Evolutionary conservation across 2,888 invertebrate species (phyloP).

Genomic region (Eilema sororculum): DNA sequence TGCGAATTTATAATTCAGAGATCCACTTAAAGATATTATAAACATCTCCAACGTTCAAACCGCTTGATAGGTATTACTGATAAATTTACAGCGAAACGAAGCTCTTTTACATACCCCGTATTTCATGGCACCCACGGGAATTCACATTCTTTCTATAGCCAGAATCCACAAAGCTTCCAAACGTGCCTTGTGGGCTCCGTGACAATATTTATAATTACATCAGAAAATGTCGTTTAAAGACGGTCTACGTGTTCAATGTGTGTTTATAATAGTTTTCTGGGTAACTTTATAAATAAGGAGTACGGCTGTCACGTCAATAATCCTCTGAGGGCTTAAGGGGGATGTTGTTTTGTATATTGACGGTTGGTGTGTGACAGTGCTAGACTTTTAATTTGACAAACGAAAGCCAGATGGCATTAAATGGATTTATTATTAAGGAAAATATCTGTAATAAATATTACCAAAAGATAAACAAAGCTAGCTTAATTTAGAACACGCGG

Average conservation of each 20-base stretch:
- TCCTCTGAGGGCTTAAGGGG: constrained; percentile 22
- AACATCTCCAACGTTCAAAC: constrained; percentile 6
- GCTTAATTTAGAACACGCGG: not conserved
- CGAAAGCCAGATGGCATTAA: constrained; percentile 13
- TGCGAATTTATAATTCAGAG: not conserved
- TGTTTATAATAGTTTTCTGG: constrained; percentile 16
- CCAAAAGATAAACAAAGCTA: not conserved
- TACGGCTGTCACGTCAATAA: constrained; percentile 27
- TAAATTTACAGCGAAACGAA: constrained; percentile 17
- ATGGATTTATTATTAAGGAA: not conserved
- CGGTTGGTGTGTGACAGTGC: constrained; percentile 15
- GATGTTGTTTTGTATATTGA: constrained; percentile 27
- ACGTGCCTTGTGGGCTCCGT: constrained; percentile 16
- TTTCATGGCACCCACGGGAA: constrained; percentile 19
- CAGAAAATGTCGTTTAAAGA: constrained; percentile 17
- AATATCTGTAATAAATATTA: not conserved
- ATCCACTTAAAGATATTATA: not conserved
- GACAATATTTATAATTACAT: constrained; percentile 21
- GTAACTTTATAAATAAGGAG: constrained; percentile 28
- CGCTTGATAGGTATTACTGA: not conserved
- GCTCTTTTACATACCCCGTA: constrained; percentile 18
- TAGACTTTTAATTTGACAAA: constrained; percentile 25
- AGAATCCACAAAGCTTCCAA: constrained; percentile 18
- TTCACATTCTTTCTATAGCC: constrained; percentile 20
- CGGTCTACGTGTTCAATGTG: constrained; percentile 19